These are phyloP conservation scores for Enteromius fasciolatus DNA, from an alignment of 2,797 vertebrate genomes.

Conservation along the genomic window DNA sequence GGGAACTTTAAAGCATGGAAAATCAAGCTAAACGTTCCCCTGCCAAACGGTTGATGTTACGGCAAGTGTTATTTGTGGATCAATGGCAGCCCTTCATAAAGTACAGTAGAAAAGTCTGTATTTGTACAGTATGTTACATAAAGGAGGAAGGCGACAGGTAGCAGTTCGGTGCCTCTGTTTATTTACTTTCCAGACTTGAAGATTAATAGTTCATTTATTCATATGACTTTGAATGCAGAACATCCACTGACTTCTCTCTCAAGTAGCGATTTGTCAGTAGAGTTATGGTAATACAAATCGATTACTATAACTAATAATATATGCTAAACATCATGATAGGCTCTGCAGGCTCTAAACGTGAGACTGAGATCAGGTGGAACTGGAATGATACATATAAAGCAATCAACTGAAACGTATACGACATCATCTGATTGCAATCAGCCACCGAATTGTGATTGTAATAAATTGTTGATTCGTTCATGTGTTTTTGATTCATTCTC, in stretches of 20 bases:
- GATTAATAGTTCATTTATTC: not conserved
- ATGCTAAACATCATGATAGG: not conserved
- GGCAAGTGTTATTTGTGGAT: conserved; percentile 54
- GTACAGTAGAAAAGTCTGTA: conserved; percentile 13
- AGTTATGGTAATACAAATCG: not conserved
- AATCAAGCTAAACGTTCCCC: conserved; percentile 43
- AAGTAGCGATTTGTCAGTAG: not conserved
- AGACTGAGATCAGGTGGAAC: not conserved
- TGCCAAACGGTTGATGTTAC: conserved; percentile 51
- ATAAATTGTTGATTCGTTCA: conserved; percentile 30
- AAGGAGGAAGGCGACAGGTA: conserved; percentile 18
- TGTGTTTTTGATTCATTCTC: conserved; percentile 30
- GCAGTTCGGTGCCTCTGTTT: conserved; percentile 14
- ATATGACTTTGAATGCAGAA: conserved; percentile 4
- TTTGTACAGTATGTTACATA: conserved; percentile 13
- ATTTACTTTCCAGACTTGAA: conserved; percentile 26
- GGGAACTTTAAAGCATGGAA: conserved; percentile 43
- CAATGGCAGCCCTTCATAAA: conserved; percentile 49
- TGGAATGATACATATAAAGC: conserved; percentile 6
- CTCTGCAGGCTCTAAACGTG: not conserved
- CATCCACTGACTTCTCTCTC: not conserved
- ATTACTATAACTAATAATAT: conserved; percentile 13
- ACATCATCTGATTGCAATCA: conserved; percentile 39
- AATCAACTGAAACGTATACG: conserved; percentile 7
- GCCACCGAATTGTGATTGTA: not conserved